Evolutionary conservation across 2,888 invertebrate genomes (phyloP).

Genomic region (Heteropelma amictum): DNA sequence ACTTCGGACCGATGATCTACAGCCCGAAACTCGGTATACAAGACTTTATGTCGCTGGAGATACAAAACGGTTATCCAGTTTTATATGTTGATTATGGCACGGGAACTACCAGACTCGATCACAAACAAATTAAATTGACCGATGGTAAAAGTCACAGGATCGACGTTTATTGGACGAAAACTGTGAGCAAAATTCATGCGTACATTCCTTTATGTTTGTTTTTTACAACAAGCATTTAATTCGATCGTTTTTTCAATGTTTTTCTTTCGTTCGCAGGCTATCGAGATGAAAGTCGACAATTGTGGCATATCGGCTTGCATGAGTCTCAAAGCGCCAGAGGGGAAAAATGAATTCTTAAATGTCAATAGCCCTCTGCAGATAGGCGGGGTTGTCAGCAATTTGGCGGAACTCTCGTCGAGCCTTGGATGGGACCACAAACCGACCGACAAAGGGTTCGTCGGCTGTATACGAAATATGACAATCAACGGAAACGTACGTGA

Average conservation of each 20-base stretch:
- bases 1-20: constrained; percentile 89
- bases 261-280: constrained; percentile 77
- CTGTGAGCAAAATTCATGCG: too few relatives aligned
- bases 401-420: constrained; percentile 81
- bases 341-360: constrained; percentile 86
- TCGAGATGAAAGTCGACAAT: constrained; percentile 89
- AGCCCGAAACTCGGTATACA: constrained; percentile 83
- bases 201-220: too few relatives aligned
- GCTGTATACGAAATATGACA: constrained; percentile 95
- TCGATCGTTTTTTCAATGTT: too few relatives aligned
- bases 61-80: constrained; percentile 89
- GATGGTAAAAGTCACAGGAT: constrained; percentile 94
- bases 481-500: constrained; percentile 85
- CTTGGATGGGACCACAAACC: constrained; percentile 87
- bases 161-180: constrained; percentile 81
- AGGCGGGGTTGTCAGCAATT: constrained; percentile 85
- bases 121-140: constrained; percentile 85
- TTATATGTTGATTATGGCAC: constrained; percentile 93
- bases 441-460: constrained; percentile 86
- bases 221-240: too few relatives aligned
- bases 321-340: constrained; percentile 85
- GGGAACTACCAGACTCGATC: constrained; percentile 85
- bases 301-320: constrained; percentile 86
- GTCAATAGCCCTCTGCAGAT: constrained; percentile 94
- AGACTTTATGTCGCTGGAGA: constrained; percentile 95